These are phyloP conservation scores for Saccostrea glomerata DNA, from an alignment of 1,140 invertebrate species.

Conservation along the genomic window DNA sequence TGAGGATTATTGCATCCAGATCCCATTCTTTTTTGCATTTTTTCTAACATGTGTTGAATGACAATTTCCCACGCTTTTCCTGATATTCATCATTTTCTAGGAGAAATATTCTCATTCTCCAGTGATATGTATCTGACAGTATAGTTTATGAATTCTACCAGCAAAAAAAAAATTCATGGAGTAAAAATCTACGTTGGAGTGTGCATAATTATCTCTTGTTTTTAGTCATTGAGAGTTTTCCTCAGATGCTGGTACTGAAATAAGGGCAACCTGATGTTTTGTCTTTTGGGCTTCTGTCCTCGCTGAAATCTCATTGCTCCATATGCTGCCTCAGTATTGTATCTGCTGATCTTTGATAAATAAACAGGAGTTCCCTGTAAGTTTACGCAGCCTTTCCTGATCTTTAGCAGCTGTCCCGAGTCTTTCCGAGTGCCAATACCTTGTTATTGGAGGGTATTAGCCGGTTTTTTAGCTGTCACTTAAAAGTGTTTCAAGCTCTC, in stretches of 20 bases:
- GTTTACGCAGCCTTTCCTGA: slow-evolving; percentile 18
- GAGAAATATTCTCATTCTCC: slow-evolving; percentile 1
- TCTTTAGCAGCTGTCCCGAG: slow-evolving; percentile 22
- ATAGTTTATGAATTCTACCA: slow-evolving; percentile 34
- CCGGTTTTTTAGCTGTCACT: slow-evolving; percentile 32
- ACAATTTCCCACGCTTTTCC: slow-evolving; percentile 33
- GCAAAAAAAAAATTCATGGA: not conserved
- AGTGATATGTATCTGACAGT: slow-evolving; percentile 32
- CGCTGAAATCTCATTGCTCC: not conserved
- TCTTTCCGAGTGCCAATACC: slow-evolving; percentile 28
- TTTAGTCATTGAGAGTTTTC: not conserved
- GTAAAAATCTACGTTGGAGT: slow-evolving; percentile 7
- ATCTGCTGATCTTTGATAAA: slow-evolving; percentile 38
- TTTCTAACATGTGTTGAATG: slow-evolving; percentile 29
- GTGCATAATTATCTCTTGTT: slow-evolving; percentile 36
- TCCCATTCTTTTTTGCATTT: not conserved
- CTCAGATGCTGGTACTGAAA: slow-evolving; percentile 21
- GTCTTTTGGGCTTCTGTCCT: slow-evolving; percentile 5
- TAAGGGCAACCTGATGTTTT: slow-evolving; percentile 35
- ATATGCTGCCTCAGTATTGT: slow-evolving; percentile 22
- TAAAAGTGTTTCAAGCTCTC: slow-evolving; percentile 9
- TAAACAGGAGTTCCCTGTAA: slow-evolving; percentile 31
- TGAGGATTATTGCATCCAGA: not conserved
- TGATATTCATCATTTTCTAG: slow-evolving; percentile 25
- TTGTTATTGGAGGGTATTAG: slow-evolving; percentile 36